Evolutionary conservation across 2,113 vertebrate species (phyloP), one percentile per base, ranked within the genome.

Genomic region (Coregonus clupeaformis): DNA sequence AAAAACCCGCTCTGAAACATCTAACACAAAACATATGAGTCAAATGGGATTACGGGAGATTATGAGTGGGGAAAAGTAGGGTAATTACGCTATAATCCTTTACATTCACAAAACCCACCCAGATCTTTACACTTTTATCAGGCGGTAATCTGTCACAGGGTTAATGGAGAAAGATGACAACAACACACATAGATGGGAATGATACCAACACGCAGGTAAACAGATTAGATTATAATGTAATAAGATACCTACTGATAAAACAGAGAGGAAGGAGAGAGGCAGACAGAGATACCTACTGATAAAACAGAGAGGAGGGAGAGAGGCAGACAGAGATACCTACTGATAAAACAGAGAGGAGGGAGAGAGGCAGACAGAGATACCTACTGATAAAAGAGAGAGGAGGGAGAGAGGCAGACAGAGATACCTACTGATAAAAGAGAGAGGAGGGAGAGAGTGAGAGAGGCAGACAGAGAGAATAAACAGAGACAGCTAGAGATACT

Each of bases 1-100:
- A 62, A 73, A 20, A 70, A 79, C 74, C 77, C 16, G 5, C 68
- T 76, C 29, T 74, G 79, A 84, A 80, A 86, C 69, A 79, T 73
- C 67, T 70, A 45, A 80, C 77, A 82, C 71, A 82, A 73, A 87
- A 69, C 80, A 67, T 67, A 77, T 29, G 71, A 84, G 72, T 84
- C 68, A 82, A 89, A 85, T 79, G 77, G 89, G 84, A 87, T 87
- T 84, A 86, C 22, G 16, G 49, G 74, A 85, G 86, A 89, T 84
- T 77, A 85, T 74, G 76, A 84, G 73, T 75, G 67, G 80, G 80
- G 71, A 82, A 80, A 83, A 82, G 82, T 45, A 29, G 71, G 36
- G 59, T 87, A 89, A 89, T 86, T 87, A 88, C 78, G 74, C 11
- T 67, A 79, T 83, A 78, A 87, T 84, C 81, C 75, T 81, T 81